Conservation (phyloP, 2,888 invertebrate species). For the Smittia aterrima region DNA sequence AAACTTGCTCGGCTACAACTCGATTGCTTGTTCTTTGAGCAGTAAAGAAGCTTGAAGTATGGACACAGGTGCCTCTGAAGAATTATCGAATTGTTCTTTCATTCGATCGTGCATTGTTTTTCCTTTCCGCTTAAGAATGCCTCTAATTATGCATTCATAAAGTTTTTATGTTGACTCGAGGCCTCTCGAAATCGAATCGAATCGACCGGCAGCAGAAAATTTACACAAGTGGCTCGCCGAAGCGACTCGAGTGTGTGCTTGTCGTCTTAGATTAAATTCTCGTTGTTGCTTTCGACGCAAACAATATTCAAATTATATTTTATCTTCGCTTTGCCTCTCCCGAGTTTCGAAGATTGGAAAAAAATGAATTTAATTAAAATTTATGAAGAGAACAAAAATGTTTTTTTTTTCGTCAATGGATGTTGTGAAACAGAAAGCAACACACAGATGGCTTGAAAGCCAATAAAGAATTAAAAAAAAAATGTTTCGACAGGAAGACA, state of each 20-base stretch:
- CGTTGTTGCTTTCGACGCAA: neutral
- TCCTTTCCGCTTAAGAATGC: no score
- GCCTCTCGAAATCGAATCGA: no score
- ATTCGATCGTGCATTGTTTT: no score
- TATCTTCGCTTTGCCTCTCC: neutral
- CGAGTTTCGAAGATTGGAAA: neutral
- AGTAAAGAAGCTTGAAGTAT: neutral
- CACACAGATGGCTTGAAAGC: neutral
- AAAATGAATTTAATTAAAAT: conserved; percentile 24
- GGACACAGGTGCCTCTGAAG: no score
- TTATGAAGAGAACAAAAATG: conserved; percentile 9
- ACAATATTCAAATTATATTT: neutral
- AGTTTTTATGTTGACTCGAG: no score
- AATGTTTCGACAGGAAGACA: neutral
- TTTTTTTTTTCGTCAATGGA: neutral
- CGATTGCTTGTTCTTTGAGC: neutral
- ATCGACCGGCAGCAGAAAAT: neutral
- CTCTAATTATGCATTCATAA: no score
- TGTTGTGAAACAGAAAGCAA: neutral
- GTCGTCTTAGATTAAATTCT: neutral
- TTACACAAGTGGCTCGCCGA: neutral
- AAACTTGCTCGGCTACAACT: neutral
- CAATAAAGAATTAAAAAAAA: neutral
- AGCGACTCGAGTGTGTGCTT: no score
- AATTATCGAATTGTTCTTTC: no score